Evolutionary conservation across 2,888 invertebrate species (phyloP), one percentile per base, ranked within the genome.

Genomic region (Argynnis bischoffii): DNA sequence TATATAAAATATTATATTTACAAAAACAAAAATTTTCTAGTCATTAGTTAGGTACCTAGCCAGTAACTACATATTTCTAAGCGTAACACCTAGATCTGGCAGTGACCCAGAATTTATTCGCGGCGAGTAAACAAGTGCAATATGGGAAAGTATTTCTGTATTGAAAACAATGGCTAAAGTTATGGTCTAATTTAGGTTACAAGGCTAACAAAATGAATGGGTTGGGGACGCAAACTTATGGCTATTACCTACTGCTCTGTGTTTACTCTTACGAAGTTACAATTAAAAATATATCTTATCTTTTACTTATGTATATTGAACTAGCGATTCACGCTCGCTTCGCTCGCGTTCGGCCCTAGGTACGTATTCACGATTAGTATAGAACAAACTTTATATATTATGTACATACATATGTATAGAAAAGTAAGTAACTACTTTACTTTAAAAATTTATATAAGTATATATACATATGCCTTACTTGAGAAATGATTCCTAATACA

Each of bases 81-180:
- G 48, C 63, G 51, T 67, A 71, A 54, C 67, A 53, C 56, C 60
- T 66, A 72, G 73, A 67, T 67, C 61, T 68, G 66, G 69, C 67
- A 67, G 64, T 72, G 72, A 72, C 73, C 73, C 67, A 72, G 70
- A 70, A 70, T 66, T 31, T 69, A 63, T 67, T 64, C 67, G 59
- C 63, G 60, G 68, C 56, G 59, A 31, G 51, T 53, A 56, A 70
- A 63, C 68, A 64, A 65, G 50, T 65, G 53, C 59, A 54, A 65
- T 70, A 68, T 70, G 66, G 68, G 70, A 70, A 70, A 68, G 61
- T 68, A 60, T 68, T 66, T 70, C 21, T 67, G 63, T 64, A 63
- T 68, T 67, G 64, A 61, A 67, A 70, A 70, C 70, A 70, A 68
- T 70, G 51, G 66, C 21, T 64, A 53, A 61, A 26, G 47, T 26